Evolutionary conservation across 2,888 invertebrate species (phyloP).

Genomic region (Tryphoninae sp.): DNA sequence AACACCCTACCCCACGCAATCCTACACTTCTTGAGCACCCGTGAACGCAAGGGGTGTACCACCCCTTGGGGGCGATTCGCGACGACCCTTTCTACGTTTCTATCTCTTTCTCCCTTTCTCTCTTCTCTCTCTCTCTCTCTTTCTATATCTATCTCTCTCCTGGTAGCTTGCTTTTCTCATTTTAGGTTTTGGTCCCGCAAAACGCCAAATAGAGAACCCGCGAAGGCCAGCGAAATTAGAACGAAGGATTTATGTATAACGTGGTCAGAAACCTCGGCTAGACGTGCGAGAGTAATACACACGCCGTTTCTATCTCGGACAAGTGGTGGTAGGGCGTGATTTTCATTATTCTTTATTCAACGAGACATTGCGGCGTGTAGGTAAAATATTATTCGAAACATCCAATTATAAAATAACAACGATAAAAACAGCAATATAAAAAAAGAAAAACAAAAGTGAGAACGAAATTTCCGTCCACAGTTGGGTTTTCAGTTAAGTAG

Average conservation of each 20-base stretch:
- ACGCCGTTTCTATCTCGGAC: constrained; percentile 1
- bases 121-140: constrained; percentile 23
- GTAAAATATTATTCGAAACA: constrained; percentile 12
- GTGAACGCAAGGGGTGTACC: neutral
- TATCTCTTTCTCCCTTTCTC: constrained; percentile 16
- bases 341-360: constrained; percentile 58
- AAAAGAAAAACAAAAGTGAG: too few species aligned
- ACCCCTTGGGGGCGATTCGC: constrained; percentile 22
- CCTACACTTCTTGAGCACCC: constrained; percentile 18
- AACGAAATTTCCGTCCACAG: too few species aligned
- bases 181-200: constrained; percentile 46
- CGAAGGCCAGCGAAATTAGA: constrained; percentile 53
- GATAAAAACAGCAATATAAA: neutral
- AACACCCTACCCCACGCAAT: constrained; percentile 22
- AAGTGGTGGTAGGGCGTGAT: constrained; percentile 25
- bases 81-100: neutral
- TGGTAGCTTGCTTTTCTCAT: constrained; percentile 50
- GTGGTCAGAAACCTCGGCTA: constrained; percentile 43
- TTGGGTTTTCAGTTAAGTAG: too few species aligned
- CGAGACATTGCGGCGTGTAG: constrained; percentile 10
- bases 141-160: constrained; percentile 18
- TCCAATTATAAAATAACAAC: neutral
- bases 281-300: constrained; percentile 17
- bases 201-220: constrained; percentile 14
- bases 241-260: constrained; percentile 60